Base-by-base conservation (phyloP, 2,113 vertebrate genomes). In the Ia io region DNA sequence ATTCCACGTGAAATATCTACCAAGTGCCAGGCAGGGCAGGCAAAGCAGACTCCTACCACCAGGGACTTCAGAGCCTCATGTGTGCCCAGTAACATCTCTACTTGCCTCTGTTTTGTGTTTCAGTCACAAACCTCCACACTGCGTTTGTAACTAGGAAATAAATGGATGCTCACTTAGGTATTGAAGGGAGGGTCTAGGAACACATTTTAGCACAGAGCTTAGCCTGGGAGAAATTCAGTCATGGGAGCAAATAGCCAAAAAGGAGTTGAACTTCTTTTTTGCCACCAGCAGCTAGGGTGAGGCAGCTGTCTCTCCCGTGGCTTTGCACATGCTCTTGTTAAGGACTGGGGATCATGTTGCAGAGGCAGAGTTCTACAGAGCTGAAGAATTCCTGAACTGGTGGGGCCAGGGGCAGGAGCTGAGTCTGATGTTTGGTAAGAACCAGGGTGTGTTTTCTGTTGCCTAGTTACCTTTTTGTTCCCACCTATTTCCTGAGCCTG, bases 351-450 rank as follows among this genome's bases (percentile, higher is more conserved):
- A 35, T 78, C 1, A 3, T 13, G 11, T 5, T 25, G 2, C 2
- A 20, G 1, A 22, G 18, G 23, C 9, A 67, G 47, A 37, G 6
- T 12, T 61, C 3, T 10, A 8, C 10, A 6, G n/a, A 44, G 11
- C 17, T 6, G 1, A 16, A 35, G 35, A 14, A 14, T 84, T 73
- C 4, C 32, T 5, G 2, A 0, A 2, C 5, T n/a, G 23, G 17
- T 23, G 25, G 12, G 30, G 25, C 25, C 30, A 9, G 3, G 9
- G 32, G 12, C 18, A 18, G n/a, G 13, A 61, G 10, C 5, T 35
- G 5, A 23, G 17, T n/a, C 2, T 35, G 37, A 13, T 32, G 7
- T 25, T 76, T 56, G 42, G 6, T 40, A 47, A 25, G 42, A 71
- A 56, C 22, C 30, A 40, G 56, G 53, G 13, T 77, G 8, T 40